phyloP scores from a whole-genome alignment of 23 tunicate genomes.

The Trididemnum nubilum region DNA sequence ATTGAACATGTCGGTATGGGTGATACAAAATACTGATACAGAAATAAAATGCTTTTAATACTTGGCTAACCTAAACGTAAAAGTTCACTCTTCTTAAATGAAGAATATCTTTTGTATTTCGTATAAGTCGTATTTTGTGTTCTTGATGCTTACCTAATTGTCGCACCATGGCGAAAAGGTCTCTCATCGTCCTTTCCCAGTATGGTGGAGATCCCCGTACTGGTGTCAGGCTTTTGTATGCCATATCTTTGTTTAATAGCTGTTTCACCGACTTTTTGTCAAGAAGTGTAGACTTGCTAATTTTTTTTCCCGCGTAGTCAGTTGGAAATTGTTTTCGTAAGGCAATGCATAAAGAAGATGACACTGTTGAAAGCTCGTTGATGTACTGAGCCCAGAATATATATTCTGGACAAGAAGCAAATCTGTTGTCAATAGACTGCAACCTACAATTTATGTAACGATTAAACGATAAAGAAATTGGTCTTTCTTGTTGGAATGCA shows the following conservation, averaged over 20 bases:
- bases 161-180: slow-evolving; percentile 34
- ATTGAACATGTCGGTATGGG: no score
- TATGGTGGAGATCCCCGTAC: slow-evolving; percentile 33
- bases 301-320: neutral
- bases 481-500: neutral
- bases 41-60: no score
- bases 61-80: no score
- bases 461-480: neutral
- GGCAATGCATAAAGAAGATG: slow-evolving; percentile 15
- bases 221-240: neutral
- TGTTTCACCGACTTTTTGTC: neutral
- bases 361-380: slow-evolving; percentile 11
- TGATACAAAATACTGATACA: no score
- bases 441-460: slow-evolving; percentile 25
- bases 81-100: no score
- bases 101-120: no score
- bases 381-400: slow-evolving; percentile 30
- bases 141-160: slow-evolving; percentile 20
- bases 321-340: neutral
- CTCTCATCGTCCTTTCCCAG: slow-evolving; percentile 35
- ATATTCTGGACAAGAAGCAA: slow-evolving; percentile 32
- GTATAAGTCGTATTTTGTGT: no score
- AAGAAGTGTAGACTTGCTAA: neutral
- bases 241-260: neutral
- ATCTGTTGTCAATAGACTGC: slow-evolving; percentile 22